Evolutionary conservation across 2,888 invertebrate species (phyloP).

Genomic region (Ornithoptera alexandrae): DNA sequence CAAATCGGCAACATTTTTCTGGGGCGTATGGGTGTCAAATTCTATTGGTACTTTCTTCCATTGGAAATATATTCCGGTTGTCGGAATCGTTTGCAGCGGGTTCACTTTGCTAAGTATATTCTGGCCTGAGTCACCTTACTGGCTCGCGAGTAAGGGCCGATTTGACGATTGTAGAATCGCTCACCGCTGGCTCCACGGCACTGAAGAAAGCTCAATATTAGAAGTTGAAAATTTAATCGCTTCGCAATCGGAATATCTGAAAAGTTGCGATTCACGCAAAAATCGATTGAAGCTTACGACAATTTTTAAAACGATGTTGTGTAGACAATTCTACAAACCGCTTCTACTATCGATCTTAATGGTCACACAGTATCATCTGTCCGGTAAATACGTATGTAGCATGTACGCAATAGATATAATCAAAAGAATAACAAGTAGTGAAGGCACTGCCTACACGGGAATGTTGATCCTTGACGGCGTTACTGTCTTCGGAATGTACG

Average conservation of each 20-base stretch:
- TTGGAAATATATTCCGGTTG: slow-evolving; percentile 42
- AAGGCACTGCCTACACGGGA: slow-evolving; percentile 39
- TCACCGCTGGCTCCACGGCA: slow-evolving; percentile 47
- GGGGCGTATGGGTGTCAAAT: slow-evolving; percentile 46
- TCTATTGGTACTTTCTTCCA: slow-evolving; percentile 42
- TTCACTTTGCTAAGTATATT: slow-evolving; percentile 44
- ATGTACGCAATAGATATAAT: slow-evolving; percentile 40
- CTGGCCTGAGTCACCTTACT: slow-evolving; percentile 52
- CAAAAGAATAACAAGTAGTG: slow-evolving; percentile 38
- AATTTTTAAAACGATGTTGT: background rate
- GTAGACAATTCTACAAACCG: slow-evolving; percentile 45
- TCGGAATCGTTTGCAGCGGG: slow-evolving; percentile 38
- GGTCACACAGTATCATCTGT: slow-evolving; percentile 36
- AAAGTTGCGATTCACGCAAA: slow-evolving; percentile 24
- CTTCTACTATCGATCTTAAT: slow-evolving; percentile 40
- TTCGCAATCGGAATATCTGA: slow-evolving; percentile 37
- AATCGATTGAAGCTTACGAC: background rate
- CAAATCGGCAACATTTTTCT: slow-evolving; percentile 41
- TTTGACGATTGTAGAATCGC: slow-evolving; percentile 40
- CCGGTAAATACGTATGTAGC: slow-evolving; percentile 40
- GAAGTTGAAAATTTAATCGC: slow-evolving; percentile 43
- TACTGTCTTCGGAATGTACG: slow-evolving; percentile 51
- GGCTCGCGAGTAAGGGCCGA: slow-evolving; percentile 45
- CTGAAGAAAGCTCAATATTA: slow-evolving; percentile 38
- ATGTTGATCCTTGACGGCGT: slow-evolving; percentile 46